Percentiles rank a stretch among this genome's conserved stretches.
phyloP scores from a whole-genome alignment of 2,888 invertebrate species.

The Ceriagrion tenellum region DNA sequence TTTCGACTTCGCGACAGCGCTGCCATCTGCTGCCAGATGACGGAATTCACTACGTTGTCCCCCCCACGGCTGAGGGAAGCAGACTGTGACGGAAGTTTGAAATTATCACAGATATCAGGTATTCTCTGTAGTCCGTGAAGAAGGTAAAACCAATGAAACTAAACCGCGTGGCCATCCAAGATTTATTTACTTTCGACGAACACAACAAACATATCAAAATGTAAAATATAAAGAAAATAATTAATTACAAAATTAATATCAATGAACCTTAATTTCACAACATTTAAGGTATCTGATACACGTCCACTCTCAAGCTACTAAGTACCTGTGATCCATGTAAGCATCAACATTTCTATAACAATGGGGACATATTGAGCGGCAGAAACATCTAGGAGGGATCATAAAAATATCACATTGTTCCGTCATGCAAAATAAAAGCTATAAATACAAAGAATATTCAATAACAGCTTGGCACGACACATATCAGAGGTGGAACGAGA shows the following conservation, averaged over 20 bases:
- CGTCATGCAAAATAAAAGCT: not conserved
- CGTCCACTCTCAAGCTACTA: not conserved
- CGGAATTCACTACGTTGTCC: not conserved
- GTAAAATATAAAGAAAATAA: not conserved
- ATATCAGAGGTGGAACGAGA: not conserved
- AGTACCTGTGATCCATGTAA: not conserved
- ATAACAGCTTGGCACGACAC: not conserved
- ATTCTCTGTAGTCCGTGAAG: no score
- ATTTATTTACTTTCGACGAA: not conserved
- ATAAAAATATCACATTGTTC: not conserved
- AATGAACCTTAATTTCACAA: not conserved
- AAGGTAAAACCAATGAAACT: not conserved
- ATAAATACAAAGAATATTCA: not conserved
- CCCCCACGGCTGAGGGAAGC: not conserved
- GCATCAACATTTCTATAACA: not conserved
- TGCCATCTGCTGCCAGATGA: not conserved
- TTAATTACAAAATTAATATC: not conserved
- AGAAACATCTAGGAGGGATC: not conserved
- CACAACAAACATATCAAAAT: not conserved
- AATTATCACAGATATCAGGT: no score
- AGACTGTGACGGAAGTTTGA: no score
- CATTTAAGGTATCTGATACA: not conserved
- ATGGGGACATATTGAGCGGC: not conserved
- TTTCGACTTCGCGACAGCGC: conserved; percentile 9
- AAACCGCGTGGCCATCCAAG: not conserved